These are phyloP conservation scores for Parauchenoglanis punctatus DNA, from an alignment of 2,797 vertebrate species.

Conservation along the genomic window DNA sequence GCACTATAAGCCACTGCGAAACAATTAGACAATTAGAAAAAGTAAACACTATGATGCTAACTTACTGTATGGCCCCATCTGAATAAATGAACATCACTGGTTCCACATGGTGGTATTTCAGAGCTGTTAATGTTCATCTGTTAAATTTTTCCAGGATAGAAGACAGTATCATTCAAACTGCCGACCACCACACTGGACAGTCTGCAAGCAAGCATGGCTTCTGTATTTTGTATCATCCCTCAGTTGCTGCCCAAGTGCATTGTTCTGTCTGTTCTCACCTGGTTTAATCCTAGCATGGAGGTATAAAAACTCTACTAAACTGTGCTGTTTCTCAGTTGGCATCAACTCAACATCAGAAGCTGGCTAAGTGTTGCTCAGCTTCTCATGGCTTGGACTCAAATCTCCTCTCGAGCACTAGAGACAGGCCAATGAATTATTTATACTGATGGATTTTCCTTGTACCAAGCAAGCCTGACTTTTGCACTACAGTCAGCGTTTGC, in stretches of 20 bases:
- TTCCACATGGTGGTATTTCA: neutral
- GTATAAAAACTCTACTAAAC: constrained; percentile 41
- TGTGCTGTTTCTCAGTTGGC: constrained; percentile 23
- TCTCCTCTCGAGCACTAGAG: constrained; percentile 65
- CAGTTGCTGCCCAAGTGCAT: constrained; percentile 4
- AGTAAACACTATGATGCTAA: constrained; percentile 52
- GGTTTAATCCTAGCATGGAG: neutral
- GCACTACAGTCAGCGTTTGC: constrained; percentile 65
- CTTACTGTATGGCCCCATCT: neutral
- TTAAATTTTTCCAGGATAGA: neutral
- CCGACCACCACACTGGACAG: neutral
- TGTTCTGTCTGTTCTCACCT: constrained; percentile 31
- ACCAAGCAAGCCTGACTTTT: constrained; percentile 54
- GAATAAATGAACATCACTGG: neutral
- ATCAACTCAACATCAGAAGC: constrained; percentile 39
- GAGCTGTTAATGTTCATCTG: neutral
- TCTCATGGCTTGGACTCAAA: constrained; percentile 67
- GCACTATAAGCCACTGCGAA: constrained; percentile 22
- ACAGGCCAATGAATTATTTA: constrained; percentile 79
- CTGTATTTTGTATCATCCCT: constrained; percentile 26
- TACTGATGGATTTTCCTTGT: constrained; percentile 82
- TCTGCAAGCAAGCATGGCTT: neutral
- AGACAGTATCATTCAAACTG: neutral
- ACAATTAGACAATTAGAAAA: constrained; percentile 61
- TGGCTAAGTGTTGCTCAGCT: constrained; percentile 69